Evolutionary conservation across 1,140 invertebrate genomes (phyloP).

Genomic region (Antheraea pernyi): DNA sequence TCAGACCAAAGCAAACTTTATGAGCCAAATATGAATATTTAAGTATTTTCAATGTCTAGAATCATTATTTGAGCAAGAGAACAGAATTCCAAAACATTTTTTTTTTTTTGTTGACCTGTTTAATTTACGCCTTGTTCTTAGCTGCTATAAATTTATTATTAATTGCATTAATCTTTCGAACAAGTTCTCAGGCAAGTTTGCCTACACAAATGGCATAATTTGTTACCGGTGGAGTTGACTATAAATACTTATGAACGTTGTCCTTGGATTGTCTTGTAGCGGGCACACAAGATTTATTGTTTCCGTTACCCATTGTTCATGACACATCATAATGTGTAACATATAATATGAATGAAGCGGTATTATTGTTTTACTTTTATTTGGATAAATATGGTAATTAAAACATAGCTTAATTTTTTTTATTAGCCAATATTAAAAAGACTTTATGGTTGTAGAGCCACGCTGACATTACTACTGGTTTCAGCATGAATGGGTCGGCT

Average conservation of each 20-base stretch:
- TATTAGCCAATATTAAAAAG: no score
- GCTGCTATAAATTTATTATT: neutral
- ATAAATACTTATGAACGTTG: neutral
- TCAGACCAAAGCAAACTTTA: no score
- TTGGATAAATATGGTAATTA: neutral
- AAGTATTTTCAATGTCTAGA: no score
- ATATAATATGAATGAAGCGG: neutral
- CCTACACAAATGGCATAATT: slow-evolving; percentile 24
- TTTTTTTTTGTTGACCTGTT: no score
- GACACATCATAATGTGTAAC: neutral
- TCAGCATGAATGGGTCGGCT: no score
- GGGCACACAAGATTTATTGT: slow-evolving; percentile 8
- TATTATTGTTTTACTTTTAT: neutral
- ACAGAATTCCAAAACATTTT: no score
- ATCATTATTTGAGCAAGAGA: no score
- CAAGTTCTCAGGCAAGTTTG: slow-evolving; percentile 12
- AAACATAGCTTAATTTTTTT: no score
- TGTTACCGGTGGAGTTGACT: slow-evolving; percentile 3
- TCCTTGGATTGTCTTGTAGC: slow-evolving; percentile 14
- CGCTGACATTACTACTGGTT: no score
- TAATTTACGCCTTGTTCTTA: neutral
- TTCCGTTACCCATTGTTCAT: slow-evolving; percentile 2
- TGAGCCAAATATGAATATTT: no score
- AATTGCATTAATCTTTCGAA: neutral
- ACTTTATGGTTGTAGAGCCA: no score